phyloP scores from a whole-genome alignment of 1,140 invertebrate species.

The Saccostrea glomerata region DNA sequence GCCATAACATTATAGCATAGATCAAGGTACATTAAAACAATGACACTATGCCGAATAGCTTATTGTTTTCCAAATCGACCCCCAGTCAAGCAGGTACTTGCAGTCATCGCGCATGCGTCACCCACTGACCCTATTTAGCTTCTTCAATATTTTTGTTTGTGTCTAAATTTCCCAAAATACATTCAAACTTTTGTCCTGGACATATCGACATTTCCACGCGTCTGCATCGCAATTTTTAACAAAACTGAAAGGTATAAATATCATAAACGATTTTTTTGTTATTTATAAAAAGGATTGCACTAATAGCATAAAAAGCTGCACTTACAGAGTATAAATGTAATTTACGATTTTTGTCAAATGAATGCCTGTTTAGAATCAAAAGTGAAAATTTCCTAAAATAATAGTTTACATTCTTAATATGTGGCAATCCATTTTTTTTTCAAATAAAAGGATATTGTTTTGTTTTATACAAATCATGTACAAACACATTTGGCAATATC shows the following conservation, averaged over 20 bases:
- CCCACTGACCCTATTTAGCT: neutral
- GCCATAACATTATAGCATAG: too few relatives aligned
- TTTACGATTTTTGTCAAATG: neutral
- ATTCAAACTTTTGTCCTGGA: neutral
- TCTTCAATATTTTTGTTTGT: neutral
- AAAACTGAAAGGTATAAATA: neutral
- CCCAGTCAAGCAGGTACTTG: slow-evolving; percentile 26
- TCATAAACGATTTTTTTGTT: neutral
- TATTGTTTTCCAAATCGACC: neutral
- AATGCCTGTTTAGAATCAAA: neutral
- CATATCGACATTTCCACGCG: neutral
- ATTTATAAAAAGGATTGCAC: neutral
- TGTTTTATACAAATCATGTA: neutral
- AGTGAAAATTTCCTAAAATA: neutral
- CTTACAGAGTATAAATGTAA: neutral
- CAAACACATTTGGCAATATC: neutral
- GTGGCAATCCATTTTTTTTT: neutral
- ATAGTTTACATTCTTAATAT: neutral
- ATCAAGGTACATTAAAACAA: too few relatives aligned
- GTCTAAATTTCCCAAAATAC: neutral
- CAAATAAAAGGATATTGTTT: neutral
- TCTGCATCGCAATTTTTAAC: neutral
- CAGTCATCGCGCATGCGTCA: neutral
- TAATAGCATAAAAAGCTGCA: neutral
- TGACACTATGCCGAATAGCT: neutral